Conservation (phyloP, 2,888 invertebrate species). For the Proisotoma minuta region DNA sequence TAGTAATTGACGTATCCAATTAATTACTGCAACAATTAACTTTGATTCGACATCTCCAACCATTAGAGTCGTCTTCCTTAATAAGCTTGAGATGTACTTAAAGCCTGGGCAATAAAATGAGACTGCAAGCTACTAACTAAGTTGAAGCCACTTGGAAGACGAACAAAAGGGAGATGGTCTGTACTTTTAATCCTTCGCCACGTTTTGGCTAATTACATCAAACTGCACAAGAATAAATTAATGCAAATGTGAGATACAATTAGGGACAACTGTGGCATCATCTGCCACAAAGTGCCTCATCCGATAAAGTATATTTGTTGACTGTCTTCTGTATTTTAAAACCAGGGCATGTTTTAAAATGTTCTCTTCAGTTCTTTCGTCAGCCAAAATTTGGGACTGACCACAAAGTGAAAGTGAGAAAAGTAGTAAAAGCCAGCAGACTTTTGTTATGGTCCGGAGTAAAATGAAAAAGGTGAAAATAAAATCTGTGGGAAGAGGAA, state of each 20-base stretch:
- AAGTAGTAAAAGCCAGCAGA: not conserved
- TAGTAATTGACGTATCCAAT: not conserved
- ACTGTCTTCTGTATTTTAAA: too few relatives aligned
- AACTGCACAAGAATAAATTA: constrained; percentile 13
- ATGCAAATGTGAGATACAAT: constrained; percentile 16
- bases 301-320: too few relatives aligned
- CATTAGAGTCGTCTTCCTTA: too few relatives aligned
- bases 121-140: too few relatives aligned
- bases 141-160: too few relatives aligned
- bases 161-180: too few relatives aligned
- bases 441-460: not conserved
- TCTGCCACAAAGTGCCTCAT: too few relatives aligned
- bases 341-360: too few relatives aligned
- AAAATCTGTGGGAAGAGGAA: not conserved
- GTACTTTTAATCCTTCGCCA: too few relatives aligned
- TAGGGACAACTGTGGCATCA: constrained; percentile 16
- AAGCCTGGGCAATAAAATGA: too few relatives aligned
- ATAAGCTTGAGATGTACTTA: too few relatives aligned
- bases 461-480: not conserved
- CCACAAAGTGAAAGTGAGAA: not conserved
- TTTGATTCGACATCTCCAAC: not conserved
- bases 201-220: constrained; percentile 13
- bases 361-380: too few relatives aligned
- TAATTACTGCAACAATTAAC: not conserved
- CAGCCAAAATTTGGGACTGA: not conserved